phyloP scores from a whole-genome alignment of 2,888 invertebrate species.

The Sesia bembeciformis region DNA sequence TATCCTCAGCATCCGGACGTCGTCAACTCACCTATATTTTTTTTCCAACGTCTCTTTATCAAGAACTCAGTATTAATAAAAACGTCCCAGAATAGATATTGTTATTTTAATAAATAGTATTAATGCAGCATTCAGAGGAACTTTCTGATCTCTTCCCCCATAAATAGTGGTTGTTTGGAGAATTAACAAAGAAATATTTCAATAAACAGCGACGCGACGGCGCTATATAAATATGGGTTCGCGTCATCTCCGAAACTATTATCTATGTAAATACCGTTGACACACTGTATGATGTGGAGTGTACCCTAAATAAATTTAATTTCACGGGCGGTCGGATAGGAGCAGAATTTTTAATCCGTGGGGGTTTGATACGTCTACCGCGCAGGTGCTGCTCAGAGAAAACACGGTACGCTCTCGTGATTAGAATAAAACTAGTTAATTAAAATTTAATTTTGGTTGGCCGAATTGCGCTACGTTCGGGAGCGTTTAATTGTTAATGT shows the following conservation, averaged over 20 bases:
- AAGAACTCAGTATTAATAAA: constrained; percentile 34
- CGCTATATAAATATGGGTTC: constrained; percentile 62
- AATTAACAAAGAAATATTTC: constrained; percentile 72
- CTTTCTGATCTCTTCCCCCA: constrained; percentile 45
- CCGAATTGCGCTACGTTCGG: neutral
- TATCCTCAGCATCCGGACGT: constrained; percentile 46
- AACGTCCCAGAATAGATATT: constrained; percentile 34
- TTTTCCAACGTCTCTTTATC: constrained; percentile 12
- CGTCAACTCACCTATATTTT: constrained; percentile 30
- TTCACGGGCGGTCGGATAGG: constrained; percentile 45
- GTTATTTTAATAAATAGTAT: constrained; percentile 68
- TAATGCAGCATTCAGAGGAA: constrained; percentile 49
- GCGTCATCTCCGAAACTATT: constrained; percentile 62
- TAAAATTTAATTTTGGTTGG: constrained; percentile 19
- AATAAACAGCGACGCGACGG: constrained; percentile 55
- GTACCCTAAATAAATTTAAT: constrained; percentile 70
- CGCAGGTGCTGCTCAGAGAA: constrained; percentile 38
- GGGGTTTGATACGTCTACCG: constrained; percentile 38
- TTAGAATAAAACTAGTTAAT: constrained; percentile 37
- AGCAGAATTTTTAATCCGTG: constrained; percentile 49
- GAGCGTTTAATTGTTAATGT: too few relatives aligned
- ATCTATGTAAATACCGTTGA: constrained; percentile 65
- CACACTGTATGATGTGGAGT: constrained; percentile 53
- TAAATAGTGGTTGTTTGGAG: constrained; percentile 48
- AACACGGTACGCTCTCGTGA: constrained; percentile 33